Base-by-base conservation (phyloP, 1,140 invertebrate genomes). In the Sycophaga agraensis region DNA sequence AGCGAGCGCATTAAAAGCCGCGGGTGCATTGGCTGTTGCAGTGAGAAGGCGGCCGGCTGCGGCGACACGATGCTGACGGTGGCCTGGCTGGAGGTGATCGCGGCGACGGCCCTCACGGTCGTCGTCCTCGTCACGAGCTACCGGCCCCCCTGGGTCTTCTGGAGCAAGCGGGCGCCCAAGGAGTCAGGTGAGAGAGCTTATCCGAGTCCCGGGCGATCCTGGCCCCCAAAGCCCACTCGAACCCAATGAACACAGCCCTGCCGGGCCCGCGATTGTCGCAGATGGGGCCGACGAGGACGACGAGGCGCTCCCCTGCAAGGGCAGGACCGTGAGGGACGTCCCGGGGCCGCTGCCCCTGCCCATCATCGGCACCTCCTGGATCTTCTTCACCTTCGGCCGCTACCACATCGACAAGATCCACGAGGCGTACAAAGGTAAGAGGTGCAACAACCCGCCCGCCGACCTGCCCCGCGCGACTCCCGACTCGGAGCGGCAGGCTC, bases 301-400 rank as follows among this genome's bases (percentile, higher is more conserved):
- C 5, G 17, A 35, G 1, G 45, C 34, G 40, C 11, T 43, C 6
- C 46, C 37, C 11, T 65, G 57, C 12, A 66, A 71, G 46, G 63
- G 58, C 57, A 49, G 69, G 49, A 73, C 74, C 0, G 68, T 68
- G 0, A 63, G 67, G 19, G 71, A 80, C 34, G 67, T 94, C 14
- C 92, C 91, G 0, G 91, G 91, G n/a, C 91, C 91, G 0, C 73
- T 82, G 19, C 71, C 86, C 0, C 70, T 93, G 17, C 91, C 91
- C 0, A 75, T 92, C 19, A 67, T 94, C n/a, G 92, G 92, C 2
- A 92, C 91, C 5, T 84, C 85, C 45, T 94, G 91, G 92, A 85
- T 89, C 16, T 93, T 90, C 73, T 84, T 80, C 2, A 68, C 17
- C 65, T 31, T 83, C 71, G 87, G 88, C 9, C 77, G 82, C 39